Percentiles rank a stretch among this genome's conserved stretches.
Conservation (phyloP, 2,113 vertebrate genomes). For the Zootoca vivipara region DNA sequence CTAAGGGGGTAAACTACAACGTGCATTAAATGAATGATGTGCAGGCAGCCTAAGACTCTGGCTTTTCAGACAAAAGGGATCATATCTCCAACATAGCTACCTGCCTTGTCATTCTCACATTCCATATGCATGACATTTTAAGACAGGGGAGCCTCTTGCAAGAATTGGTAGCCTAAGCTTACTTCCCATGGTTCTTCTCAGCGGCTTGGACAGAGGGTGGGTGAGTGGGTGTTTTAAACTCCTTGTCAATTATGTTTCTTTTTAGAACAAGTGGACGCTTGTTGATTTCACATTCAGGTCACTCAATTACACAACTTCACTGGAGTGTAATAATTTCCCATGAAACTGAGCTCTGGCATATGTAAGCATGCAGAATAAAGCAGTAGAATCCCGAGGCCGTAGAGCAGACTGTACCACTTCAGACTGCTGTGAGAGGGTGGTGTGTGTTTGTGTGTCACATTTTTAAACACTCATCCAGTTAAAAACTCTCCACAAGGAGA, state of each 20-base stretch:
- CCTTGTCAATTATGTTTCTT: background rate
- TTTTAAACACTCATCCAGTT: background rate
- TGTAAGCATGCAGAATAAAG: background rate
- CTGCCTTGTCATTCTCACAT: background rate
- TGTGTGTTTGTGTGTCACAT: background rate
- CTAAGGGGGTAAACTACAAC: too few species aligned
- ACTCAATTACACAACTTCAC: background rate
- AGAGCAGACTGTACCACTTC: background rate
- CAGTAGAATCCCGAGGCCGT: background rate
- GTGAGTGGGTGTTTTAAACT: background rate
- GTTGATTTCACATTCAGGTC: background rate
- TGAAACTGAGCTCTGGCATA: background rate
- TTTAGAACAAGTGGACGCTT: background rate
- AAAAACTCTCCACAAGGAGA: background rate
- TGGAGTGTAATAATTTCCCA: background rate
- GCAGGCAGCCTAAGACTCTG: too few species aligned
- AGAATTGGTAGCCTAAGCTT: background rate
- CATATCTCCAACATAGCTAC: background rate
- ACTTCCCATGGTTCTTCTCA: background rate
- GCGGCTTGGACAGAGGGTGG: too few species aligned
- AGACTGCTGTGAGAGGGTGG: background rate
- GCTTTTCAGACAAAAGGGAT: background rate
- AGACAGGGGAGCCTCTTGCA: background rate
- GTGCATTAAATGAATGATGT: too few species aligned
- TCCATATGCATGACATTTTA: background rate